These are phyloP conservation scores for Trichonephila clavipes DNA, from an alignment of 1,140 invertebrate species.

Conservation along the genomic window DNA sequence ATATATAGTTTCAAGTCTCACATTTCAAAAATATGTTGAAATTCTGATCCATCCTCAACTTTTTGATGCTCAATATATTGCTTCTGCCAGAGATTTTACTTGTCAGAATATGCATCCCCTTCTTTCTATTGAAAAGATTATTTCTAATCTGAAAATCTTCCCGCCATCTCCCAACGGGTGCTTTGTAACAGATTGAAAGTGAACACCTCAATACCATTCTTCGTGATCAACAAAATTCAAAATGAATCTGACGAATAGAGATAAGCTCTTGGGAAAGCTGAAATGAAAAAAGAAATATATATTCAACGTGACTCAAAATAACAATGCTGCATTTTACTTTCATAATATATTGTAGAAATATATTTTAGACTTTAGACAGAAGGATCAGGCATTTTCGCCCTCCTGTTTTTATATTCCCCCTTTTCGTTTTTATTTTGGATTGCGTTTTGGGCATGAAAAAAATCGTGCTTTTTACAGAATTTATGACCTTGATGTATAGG, in stretches of 20 bases:
- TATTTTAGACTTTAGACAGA: not conserved
- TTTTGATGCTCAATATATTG: not conserved
- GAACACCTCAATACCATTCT: not conserved
- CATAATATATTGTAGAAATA: not conserved
- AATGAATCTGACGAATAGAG: not conserved
- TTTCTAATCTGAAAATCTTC: slow-evolving; percentile 1
- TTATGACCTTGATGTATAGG: too few relatives aligned
- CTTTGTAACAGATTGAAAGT: not conserved
- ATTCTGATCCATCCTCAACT: not conserved
- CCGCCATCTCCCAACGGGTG: not conserved
- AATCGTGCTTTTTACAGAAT: too few relatives aligned
- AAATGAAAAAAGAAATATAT: not conserved
- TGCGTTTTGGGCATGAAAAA: not conserved
- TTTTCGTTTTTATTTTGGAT: not conserved
- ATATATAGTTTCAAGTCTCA: not conserved
- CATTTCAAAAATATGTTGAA: not conserved
- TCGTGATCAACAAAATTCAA: not conserved
- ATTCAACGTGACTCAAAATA: slow-evolving; percentile 1
- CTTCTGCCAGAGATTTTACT: not conserved
- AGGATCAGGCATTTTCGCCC: not conserved
- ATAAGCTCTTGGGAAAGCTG: not conserved
- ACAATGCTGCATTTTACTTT: not conserved
- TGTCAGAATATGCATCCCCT: not conserved
- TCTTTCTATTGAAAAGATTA: not conserved
- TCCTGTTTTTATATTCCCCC: not conserved